Base-by-base conservation (phyloP, 2,888 invertebrate genomes). In the Mongoloraphidia duomilia region DNA sequence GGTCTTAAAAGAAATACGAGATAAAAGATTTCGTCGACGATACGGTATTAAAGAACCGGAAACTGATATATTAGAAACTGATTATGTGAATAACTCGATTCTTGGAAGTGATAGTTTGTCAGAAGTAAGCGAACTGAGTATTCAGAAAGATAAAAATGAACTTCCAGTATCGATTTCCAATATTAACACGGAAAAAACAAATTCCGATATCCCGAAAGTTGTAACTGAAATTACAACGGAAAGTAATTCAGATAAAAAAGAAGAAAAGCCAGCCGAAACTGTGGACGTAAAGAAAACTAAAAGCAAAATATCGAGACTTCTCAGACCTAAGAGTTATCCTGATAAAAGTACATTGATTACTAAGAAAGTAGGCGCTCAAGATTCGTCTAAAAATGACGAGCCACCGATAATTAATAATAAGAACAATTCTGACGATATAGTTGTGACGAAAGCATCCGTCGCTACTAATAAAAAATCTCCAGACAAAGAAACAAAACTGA, bases 1-100 rank as follows among this genome's bases (percentile, higher is more conserved):
- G 63, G 75, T 80, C 26, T 62, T 82, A 8, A 75, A 78, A 60
- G 77, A 85, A 69, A 78, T 82, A 49, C 64, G 84, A 50, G 77
- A 82, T 60, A 78, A 79, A 62, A 66, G 73, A 49, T 13, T 49
- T 37, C 8, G 55, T 52, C 69, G 70, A 34, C 34, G 58, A 47
- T 58, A 63, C 34, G 43, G 48, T 11, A 10, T 42, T 8, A 34
- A 38, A 37, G 33, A 42, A 11, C 33, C 33, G 42, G 12, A 14
- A 3, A n/a, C 42, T 11, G 42, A 42, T 33, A 34, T 12, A 17
- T 33, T 14, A 11, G 33, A 33, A 17, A 9, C 9, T 10, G 33
- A 33, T 42, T 42, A 9, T 33, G 33, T 11, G 4, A 33, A 6
- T 14, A 5, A 10, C 26, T n/a, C 17, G 26, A 33, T 26, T 26